Evolutionary conservation across 2,888 invertebrate genomes (phyloP).

Genomic region (Anoplius nigerrimus): DNA sequence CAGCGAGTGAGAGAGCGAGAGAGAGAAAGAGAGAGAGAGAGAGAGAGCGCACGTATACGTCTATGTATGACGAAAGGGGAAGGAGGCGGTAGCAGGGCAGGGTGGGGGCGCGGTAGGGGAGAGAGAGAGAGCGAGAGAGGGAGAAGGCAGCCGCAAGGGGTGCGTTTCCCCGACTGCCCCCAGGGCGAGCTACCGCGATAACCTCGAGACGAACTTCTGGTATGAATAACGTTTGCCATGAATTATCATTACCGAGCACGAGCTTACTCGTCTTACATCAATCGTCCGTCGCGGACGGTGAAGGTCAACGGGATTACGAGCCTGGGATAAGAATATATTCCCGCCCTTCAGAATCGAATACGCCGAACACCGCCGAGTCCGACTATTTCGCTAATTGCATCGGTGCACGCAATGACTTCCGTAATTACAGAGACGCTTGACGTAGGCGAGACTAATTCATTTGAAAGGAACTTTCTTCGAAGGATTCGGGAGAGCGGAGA

Average conservation of each 20-base stretch:
- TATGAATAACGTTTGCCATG: constrained; percentile 62
- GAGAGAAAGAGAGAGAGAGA: too few species aligned
- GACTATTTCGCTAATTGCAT: too few species aligned
- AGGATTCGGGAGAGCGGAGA: too few species aligned
- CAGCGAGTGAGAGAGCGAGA: too few species aligned
- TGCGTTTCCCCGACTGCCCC: constrained; percentile 59
- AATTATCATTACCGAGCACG: constrained; percentile 54
- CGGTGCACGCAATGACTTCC: too few species aligned
- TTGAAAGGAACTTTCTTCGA: too few species aligned
- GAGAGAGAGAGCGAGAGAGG: constrained; percentile 7
- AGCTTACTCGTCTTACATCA: constrained; percentile 38
- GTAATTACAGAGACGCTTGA: too few species aligned
- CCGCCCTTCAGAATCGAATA: too few species aligned
- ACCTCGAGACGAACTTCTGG: constrained; percentile 59
- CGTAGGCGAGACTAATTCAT: too few species aligned
- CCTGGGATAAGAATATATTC: too few species aligned
- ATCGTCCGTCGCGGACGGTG: constrained; percentile 20
- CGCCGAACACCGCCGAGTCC: too few species aligned
- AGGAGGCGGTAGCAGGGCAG: too few species aligned
- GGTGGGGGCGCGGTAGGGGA: constrained; percentile 7
- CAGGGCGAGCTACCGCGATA: constrained; percentile 52
- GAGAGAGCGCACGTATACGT: neutral
- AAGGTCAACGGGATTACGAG: constrained; percentile 14
- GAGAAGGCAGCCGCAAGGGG: constrained; percentile 63
- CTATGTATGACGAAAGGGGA: neutral